Conservation (phyloP, 2,888 invertebrate genomes). For the Chironomus riparius region DNA sequence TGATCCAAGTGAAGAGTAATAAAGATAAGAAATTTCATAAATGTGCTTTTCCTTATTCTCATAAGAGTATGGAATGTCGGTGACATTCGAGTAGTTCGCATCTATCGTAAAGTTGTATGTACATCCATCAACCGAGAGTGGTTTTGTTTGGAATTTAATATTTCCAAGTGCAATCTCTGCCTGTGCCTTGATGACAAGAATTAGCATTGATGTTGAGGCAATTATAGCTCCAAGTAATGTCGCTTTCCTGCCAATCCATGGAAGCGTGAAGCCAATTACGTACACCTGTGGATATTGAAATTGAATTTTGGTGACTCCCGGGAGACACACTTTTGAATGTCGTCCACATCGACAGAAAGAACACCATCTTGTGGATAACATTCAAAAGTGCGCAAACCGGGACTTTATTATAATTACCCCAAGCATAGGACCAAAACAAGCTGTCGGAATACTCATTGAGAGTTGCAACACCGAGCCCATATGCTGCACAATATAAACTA, state of each 20-base stretch:
- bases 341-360: too few relatives aligned
- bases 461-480: slow-evolving; percentile 60
- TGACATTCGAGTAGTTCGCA: background rate
- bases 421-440: slow-evolving; percentile 58
- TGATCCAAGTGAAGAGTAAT: slow-evolving; percentile 57
- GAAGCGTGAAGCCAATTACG: slow-evolving; percentile 57
- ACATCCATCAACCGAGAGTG: slow-evolving; percentile 46
- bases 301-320: too few relatives aligned
- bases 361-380: too few relatives aligned
- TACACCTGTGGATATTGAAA: slow-evolving; percentile 40
- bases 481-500: slow-evolving; percentile 62
- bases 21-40: slow-evolving; percentile 61
- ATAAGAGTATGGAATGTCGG: background rate
- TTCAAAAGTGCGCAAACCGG: too few relatives aligned
- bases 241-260: slow-evolving; percentile 52
- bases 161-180: slow-evolving; percentile 54
- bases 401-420: slow-evolving; percentile 38
- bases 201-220: slow-evolving; percentile 54
- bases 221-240: slow-evolving; percentile 51
- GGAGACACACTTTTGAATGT: too few relatives aligned
- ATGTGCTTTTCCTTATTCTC: slow-evolving; percentile 33
- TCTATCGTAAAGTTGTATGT: slow-evolving; percentile 34
- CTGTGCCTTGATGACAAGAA: slow-evolving; percentile 60
- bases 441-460: slow-evolving; percentile 56
- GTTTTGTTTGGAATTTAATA: slow-evolving; percentile 49